Conservation (phyloP, 2,113 vertebrate species). For the Theristicus caerulescens region DNA sequence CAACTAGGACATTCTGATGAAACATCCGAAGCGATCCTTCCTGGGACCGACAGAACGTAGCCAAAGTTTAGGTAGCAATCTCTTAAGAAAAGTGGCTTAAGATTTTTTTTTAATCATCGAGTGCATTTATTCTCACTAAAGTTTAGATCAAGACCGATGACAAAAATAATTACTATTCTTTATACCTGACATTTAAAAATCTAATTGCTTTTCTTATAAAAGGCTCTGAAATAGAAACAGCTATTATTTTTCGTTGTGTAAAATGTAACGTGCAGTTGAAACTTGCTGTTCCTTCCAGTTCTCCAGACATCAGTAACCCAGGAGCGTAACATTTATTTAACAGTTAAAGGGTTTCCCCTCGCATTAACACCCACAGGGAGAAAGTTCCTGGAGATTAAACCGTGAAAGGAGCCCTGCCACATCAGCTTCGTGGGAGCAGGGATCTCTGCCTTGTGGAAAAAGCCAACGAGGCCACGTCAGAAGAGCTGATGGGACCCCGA, state of each 20-base stretch:
- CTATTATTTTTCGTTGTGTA: neutral
- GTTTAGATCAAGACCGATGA: neutral
- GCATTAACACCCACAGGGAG: neutral
- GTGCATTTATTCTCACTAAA: neutral
- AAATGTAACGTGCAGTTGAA: neutral
- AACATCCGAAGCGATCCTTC: neutral
- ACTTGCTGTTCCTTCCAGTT: neutral
- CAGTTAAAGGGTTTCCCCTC: neutral
- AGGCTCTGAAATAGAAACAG: neutral
- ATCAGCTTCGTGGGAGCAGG: neutral
- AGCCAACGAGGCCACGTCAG: neutral
- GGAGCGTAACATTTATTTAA: neutral
- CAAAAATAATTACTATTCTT: neutral
- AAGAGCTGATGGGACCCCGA: neutral
- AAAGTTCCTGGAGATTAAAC: neutral
- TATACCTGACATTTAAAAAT: neutral
- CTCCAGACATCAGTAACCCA: neutral
- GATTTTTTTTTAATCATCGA: neutral
- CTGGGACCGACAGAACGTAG: neutral
- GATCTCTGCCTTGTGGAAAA: neutral
- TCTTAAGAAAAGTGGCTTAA: neutral
- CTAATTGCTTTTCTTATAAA: neutral
- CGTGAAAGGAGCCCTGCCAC: neutral
- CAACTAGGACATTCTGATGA: neutral
- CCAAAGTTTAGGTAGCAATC: neutral